Base-by-base conservation (phyloP, 2,888 invertebrate species). In the Spodoptera picta region DNA sequence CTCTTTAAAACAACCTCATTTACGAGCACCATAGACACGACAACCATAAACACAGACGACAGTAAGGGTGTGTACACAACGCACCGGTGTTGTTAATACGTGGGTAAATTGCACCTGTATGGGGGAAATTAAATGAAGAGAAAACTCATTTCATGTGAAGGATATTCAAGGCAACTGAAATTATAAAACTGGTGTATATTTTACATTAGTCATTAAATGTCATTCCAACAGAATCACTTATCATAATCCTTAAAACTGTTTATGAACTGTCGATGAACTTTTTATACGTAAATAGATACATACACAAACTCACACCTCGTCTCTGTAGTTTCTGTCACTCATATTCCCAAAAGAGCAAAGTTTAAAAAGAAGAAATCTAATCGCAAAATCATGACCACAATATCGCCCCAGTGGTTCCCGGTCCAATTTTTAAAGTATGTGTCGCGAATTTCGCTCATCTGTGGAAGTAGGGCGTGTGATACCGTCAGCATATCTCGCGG, bases 1-100 rank as follows among this genome's bases (percentile, higher is more conserved):
- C 36, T 63, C 44, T 69, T 62, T 60, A 63, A 69, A 74, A 72
- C 64, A 64, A 74, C 53, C 75, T 64, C 75, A 48, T 64, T 72
- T 69, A 74, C 55, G 69, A 72, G 19, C 59, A 48, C 47, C 60
- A 57, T 59, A 27, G 45, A 44, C 53, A 43, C 47, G 75, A 69
- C 69, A 31, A 53, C 44, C 55, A 63, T 64, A 56, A 47, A 74
- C 75, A 74, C n/a, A 52, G 19, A 27, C 60, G 42, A 51, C 43
- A 45, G 12, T 55, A 47, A 67, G 45, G 54, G 58, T 36, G 41
- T 9, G 10, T 43, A 4, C 31, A 57, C 50, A 27, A 9, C n/a
- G 10, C 12, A n/a, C 19, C 19, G 23, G 12, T 42, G 23, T 3
- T 47, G 24, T 24, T 4, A 23, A 47, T 24, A 47, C 47, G 47